Base-by-base conservation (phyloP, 2,797 vertebrate genomes). In the Perodicticus potto region DNA sequence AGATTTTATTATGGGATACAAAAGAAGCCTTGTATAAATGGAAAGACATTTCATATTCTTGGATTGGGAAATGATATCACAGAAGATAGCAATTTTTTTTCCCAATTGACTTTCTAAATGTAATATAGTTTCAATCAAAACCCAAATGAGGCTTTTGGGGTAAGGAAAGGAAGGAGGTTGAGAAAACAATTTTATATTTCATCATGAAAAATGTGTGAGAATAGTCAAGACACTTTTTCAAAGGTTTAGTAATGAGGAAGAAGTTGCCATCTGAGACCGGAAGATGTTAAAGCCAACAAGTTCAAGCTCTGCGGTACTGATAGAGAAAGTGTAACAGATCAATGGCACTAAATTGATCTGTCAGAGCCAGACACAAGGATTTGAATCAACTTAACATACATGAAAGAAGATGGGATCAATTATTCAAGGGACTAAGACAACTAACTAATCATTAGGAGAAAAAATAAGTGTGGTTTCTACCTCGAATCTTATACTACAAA, bases 341-440 rank as follows among this genome's bases (percentile, higher is more conserved):
- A 27, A 0, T 70, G 76, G 25, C 34, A 25, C 29, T 49, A 55
- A 82, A 73, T 0, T 61, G 87, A 34, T 70, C n/a, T 17, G 19
- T 55, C 76, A 63, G 88, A 93, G 82, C 55, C 69, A 93, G 70
- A 83, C 76, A 87, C 19, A 45, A 40, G 37, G n/a, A 32, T 59
- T 57, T 93, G 74, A 43, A 74, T 76, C 29, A 82, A 77, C 76
- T 45, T 37, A 82, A 40, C 59, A 53, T 5, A 22, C 61, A 27
- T 34, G 69, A 43, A 65, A 84, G 72, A 73, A 69, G 82, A 55
- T 17, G 61, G 43, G 8, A 43, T 40, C 32, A 5, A 22, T 76
- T 76, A 17, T 49, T 72, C 34, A 83, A 93, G 27, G 8, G 70
- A 11, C 43, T 86, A 63, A 14, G n/a, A 22, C 40, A 40, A 55